Base-by-base conservation (phyloP, 2,888 invertebrate genomes). In the Lymantria monacha region DNA sequence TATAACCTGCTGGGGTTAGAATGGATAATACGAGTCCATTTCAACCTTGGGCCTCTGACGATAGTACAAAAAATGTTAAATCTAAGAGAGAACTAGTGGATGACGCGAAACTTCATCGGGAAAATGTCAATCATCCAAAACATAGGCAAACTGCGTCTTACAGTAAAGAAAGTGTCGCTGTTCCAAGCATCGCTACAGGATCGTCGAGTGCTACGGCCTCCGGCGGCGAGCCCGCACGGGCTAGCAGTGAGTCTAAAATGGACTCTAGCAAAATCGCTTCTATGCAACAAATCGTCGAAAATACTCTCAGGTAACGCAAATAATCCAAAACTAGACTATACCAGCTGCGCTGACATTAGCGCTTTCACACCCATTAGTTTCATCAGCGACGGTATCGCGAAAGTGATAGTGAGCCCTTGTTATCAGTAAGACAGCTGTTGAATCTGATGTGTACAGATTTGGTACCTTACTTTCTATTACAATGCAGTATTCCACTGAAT, bases 271-370 rank as follows among this genome's bases (percentile, higher is more conserved):
- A 88, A 84, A 81, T 90, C 75, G 81, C 86, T 73, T 90, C 90
- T 58, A 93, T 94, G 87, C 93, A 93, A 66, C 92, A 93, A 76
- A 92, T 93, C 77, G 93, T 94, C 64, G 94, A 94, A 76, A 93
- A 93, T 76, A 92, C 93, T 72, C 91, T 94, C 74, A 93, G 93
- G 94, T 94, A 89, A 70, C 51, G 55, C 71, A 54, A 44, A 48
- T 61, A 55, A 62, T 53, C 45, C 30, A 30, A 49, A 40, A 44
- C 51, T 51, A 52, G 42, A 62, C 31, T 51, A 46, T 48, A 46
- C 45, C 51, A 49, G 53, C 22, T 11, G 30, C 15, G 37, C 43
- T 43, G 30, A 50, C 12, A 38, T 48, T 46, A 42, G 40, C 44
- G 38, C 51, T 52, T 22, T 42, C 48, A 59, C 46, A 55, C 51